Evolutionary conservation across 2,888 invertebrate species (phyloP).

Genomic region (Mycalesis mineus): DNA sequence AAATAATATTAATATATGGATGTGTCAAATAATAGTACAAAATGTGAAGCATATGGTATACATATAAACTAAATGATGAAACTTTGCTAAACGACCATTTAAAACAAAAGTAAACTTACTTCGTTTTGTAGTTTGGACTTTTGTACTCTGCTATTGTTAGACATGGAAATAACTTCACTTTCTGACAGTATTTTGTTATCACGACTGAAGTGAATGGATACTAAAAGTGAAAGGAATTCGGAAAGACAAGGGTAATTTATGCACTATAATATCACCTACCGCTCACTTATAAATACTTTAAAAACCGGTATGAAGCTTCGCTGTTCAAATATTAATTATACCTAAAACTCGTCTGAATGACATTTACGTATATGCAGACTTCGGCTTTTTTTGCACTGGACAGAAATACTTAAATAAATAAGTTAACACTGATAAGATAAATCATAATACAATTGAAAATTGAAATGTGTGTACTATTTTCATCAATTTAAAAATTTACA

Average conservation of each 20-base stretch:
- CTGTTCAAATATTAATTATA: neutral
- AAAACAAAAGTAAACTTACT: conserved; percentile 31
- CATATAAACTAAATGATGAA: neutral
- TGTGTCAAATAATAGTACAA: too few species aligned
- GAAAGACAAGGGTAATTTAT: conserved; percentile 11
- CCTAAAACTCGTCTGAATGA: neutral
- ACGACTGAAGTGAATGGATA: conserved; percentile 11
- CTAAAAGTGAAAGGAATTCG: conserved; percentile 32
- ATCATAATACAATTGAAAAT: too few species aligned
- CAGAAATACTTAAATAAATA: too few species aligned
- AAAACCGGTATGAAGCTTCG: conserved; percentile 22
- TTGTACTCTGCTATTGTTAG: conserved; percentile 37
- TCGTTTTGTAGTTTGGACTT: conserved; percentile 34
- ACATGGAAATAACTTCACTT: conserved; percentile 33
- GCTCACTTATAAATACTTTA: conserved; percentile 15
- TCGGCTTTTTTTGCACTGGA: too few species aligned
- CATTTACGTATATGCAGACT: neutral
- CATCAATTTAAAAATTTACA: too few species aligned
- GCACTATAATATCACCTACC: conserved; percentile 19
- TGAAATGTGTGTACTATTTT: too few species aligned
- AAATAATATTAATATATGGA: too few species aligned
- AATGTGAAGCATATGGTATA: conserved; percentile 17
- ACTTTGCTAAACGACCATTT: neutral
- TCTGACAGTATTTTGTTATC: conserved; percentile 22
- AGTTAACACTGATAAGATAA: too few species aligned